phyloP scores from a whole-genome alignment of 2,888 invertebrate genomes.

The Dermolepida albohirtum region DNA sequence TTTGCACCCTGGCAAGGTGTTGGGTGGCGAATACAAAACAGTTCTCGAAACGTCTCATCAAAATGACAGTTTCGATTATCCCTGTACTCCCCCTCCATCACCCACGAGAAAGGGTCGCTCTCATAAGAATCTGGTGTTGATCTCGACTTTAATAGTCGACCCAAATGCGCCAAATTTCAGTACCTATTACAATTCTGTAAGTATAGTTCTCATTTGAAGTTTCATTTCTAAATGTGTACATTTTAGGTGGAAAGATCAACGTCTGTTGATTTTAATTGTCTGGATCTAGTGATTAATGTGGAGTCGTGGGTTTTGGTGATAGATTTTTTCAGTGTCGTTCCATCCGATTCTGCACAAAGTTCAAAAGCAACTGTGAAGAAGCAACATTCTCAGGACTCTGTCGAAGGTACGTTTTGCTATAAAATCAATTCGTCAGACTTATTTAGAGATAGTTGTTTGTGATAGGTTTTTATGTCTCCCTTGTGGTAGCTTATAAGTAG shows the following conservation, averaged over 20 bases:
- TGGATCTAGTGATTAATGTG: constrained; percentile 90
- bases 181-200: constrained; percentile 72
- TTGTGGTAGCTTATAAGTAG: too few species aligned
- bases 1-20: constrained; percentile 68
- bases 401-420: constrained; percentile 28
- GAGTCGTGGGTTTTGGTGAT: constrained; percentile 96
- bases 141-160: constrained; percentile 76
- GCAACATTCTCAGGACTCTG: constrained; percentile 39
- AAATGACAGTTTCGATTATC: constrained; percentile 60
- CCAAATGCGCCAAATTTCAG: constrained; percentile 74
- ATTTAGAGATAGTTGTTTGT: too few species aligned
- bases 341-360: constrained; percentile 5
- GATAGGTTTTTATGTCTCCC: too few species aligned
- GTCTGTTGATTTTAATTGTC: constrained; percentile 88
- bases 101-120: constrained; percentile 70
- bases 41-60: constrained; percentile 5
- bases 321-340: constrained; percentile 84
- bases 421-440: too few species aligned
- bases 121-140: constrained; percentile 79
- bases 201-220: constrained; percentile 40
- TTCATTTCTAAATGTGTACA: constrained; percentile 9
- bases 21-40: constrained; percentile 53
- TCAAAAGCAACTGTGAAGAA: constrained; percentile 30
- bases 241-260: constrained; percentile 73
- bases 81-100: constrained; percentile 74